Conservation (phyloP, 2,797 vertebrate genomes). For the Enteromius argenteus region DNA sequence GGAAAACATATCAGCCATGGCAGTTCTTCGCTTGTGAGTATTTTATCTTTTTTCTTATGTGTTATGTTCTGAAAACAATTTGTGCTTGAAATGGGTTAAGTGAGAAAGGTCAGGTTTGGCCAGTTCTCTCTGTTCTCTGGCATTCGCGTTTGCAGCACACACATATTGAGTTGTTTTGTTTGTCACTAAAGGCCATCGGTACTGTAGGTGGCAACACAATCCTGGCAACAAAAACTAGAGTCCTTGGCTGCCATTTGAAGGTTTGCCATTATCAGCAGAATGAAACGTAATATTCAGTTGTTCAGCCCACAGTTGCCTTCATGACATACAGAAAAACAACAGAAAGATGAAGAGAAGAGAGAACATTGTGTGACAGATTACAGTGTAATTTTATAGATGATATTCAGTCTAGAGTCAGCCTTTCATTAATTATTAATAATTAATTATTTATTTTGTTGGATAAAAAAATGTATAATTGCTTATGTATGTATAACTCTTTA, state of each 20-base stretch:
- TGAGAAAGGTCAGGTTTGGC: slow-evolving; percentile 34
- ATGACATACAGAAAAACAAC: neutral
- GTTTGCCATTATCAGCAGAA: slow-evolving; percentile 37
- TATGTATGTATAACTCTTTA: neutral
- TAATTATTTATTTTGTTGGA: neutral
- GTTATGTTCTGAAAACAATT: neutral
- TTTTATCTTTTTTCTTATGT: neutral
- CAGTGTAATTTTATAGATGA: neutral
- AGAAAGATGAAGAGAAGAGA: neutral
- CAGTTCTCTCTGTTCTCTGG: slow-evolving; percentile 12
- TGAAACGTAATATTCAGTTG: slow-evolving; percentile 51
- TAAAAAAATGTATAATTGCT: neutral
- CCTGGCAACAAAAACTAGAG: slow-evolving; percentile 22
- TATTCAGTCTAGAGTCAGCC: neutral
- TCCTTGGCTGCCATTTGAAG: slow-evolving; percentile 41
- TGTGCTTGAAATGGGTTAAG: slow-evolving; percentile 14
- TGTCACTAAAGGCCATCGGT: slow-evolving; percentile 10
- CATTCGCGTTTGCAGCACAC: neutral
- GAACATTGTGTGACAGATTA: neutral
- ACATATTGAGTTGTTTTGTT: slow-evolving; percentile 35
- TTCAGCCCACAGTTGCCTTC: slow-evolving; percentile 22
- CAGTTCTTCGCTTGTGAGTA: slow-evolving; percentile 98
- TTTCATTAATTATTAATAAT: neutral
- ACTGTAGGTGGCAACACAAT: slow-evolving; percentile 40
- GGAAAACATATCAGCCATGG: slow-evolving; percentile 91